Evolutionary conservation across 2,113 vertebrate genomes (phyloP), one percentile per base, ranked within the genome.

Genomic region (Coryphaenoides rupestris): DNA sequence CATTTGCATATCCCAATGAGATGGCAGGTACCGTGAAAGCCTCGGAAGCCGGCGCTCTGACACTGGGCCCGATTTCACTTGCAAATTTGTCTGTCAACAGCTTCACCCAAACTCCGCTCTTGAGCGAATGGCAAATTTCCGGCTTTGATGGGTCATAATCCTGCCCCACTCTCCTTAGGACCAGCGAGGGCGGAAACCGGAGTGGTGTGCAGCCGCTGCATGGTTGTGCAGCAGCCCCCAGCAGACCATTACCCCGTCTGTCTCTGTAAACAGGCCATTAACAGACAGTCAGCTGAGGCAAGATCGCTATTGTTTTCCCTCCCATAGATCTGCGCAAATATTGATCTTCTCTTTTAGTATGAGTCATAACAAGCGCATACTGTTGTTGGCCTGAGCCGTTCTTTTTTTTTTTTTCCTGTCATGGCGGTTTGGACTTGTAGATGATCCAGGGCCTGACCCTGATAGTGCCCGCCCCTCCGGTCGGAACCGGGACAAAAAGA

Each of bases 201-300:
- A 77, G 70, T 74, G 58, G 62, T 84, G 75, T 26, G 66, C 52
- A 68, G 77, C 74, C 68, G 60, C 73, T 0, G 50, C 73, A 68
- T 64, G 68, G 70, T 64, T 66, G 68, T 64, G 21, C 74, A 56
- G 75, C 79, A 75, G 69, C 83, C 84, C 84, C 83, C 82, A 80
- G 78, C 79, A 80, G 65, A 58, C 87, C 80, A 89, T 89, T 87
- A 87, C 87, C 80, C 82, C 4, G 80, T 81, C 81, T 75, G 81
- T 82, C 84, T 86, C 76, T 72, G 87, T 86, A 86, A 89, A 87
- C 83, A 86, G 77, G 82, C 83, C 86, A 87, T 86, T 86, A 89
- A 82, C 83, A 81, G 85, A 82, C 82, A 73, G 77, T 73, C 80
- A 55, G 80, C 84, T 68, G 81, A 82, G 65, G 70, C 83, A 72